A percentile compares a stretch with the other conserved stretches of the same genome.
phyloP scores from a whole-genome alignment of 1,140 invertebrate species.

The Tribolium madens region DNA sequence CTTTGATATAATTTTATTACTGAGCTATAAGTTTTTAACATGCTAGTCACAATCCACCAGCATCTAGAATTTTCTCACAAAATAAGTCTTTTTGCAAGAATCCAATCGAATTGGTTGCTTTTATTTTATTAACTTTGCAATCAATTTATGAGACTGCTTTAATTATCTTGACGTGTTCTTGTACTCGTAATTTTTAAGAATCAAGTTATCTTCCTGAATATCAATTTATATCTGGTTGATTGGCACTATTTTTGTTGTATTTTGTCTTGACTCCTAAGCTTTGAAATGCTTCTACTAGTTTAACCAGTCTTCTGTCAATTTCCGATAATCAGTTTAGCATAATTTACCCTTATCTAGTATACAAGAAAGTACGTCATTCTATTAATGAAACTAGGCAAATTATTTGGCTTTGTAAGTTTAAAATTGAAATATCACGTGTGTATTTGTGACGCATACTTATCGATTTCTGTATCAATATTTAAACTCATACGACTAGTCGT shows the following conservation, averaged over 20 bases:
- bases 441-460: background rate
- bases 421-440: background rate
- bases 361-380: background rate
- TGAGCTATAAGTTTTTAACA: no score
- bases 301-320: background rate
- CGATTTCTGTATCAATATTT: conserved; percentile 22
- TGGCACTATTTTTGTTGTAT: background rate
- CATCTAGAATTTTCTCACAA: background rate
- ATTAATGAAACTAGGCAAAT: no score
- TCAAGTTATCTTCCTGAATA: background rate
- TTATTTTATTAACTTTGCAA: background rate
- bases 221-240: background rate
- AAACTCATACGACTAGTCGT: conserved; percentile 4
- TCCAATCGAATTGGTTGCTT: background rate
- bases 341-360: conserved; percentile 1
- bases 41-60: no score
- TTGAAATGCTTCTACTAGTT: background rate
- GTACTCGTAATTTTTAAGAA: background rate
- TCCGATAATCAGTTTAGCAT: conserved; percentile 13
- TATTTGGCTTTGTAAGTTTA: background rate
- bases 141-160: background rate
- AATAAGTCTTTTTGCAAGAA: background rate
- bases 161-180: background rate
- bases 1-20: no score
- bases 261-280: background rate